These are phyloP conservation scores for Meghimatium bilineatum DNA, from an alignment of 2,888 invertebrate species.

Conservation along the genomic window DNA sequence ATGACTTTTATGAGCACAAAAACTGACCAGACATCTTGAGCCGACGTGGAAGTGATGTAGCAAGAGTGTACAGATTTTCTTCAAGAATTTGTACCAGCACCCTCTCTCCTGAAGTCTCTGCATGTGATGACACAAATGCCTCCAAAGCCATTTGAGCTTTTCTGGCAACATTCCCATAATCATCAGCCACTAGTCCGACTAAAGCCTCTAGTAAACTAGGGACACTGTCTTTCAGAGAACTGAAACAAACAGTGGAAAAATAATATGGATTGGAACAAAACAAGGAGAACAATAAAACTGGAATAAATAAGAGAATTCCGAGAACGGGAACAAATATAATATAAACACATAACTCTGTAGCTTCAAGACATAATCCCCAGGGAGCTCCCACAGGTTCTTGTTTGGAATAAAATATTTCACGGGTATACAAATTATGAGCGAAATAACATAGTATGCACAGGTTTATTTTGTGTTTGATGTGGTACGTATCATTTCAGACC, in stretches of 20 bases:
- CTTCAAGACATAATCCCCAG: too few species aligned
- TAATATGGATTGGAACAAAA: too few species aligned
- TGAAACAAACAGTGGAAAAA: constrained; percentile 39
- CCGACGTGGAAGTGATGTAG: constrained; percentile 67
- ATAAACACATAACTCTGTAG: too few species aligned
- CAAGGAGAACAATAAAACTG: too few species aligned
- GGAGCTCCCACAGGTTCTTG: too few species aligned
- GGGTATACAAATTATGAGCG: too few species aligned
- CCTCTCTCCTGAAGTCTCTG: constrained; percentile 55
- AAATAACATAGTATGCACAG: too few species aligned
- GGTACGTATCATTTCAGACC: too few species aligned
- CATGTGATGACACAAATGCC: constrained; percentile 58
- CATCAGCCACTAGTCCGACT: constrained; percentile 66
- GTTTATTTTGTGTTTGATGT: too few species aligned
- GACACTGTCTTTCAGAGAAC: constrained; percentile 64
- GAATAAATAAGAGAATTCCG: too few species aligned
- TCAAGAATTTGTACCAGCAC: constrained; percentile 67
- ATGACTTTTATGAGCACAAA: neutral
- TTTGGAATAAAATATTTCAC: too few species aligned
- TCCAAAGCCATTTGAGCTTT: constrained; percentile 61
- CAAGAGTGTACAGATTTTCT: constrained; percentile 67
- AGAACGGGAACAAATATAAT: too few species aligned
- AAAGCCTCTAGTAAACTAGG: constrained; percentile 66
- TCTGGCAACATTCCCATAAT: constrained; percentile 62
- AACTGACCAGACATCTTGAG: constrained; percentile 59